These are phyloP conservation scores for Esox masquinongy DNA, from an alignment of 2,797 vertebrate genomes.

Conservation along the genomic window DNA sequence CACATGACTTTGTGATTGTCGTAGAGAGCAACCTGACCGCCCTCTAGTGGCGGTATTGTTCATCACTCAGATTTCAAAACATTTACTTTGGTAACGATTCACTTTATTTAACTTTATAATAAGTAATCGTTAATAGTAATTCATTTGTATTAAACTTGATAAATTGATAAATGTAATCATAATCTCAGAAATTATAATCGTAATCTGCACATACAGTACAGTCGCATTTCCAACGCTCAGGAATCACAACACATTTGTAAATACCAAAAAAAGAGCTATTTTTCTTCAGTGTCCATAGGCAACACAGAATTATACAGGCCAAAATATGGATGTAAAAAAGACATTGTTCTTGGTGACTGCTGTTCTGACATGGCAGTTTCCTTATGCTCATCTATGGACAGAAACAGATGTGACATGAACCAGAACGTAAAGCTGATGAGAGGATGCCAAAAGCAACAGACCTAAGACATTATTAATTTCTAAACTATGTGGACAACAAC, in stretches of 20 bases:
- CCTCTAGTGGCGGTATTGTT: slow-evolving; percentile 44
- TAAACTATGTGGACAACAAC: neutral
- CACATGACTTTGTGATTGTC: neutral
- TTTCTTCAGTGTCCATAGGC: neutral
- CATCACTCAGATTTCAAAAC: neutral
- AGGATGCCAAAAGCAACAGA: neutral
- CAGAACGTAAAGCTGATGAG: neutral
- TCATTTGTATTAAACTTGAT: neutral
- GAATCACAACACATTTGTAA: slow-evolving; percentile 28
- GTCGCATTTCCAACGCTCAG: slow-evolving; percentile 54
- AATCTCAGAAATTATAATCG: slow-evolving; percentile 59
- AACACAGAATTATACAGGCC: neutral
- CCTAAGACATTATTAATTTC: neutral
- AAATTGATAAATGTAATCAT: slow-evolving; percentile 53
- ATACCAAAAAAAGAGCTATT: slow-evolving; percentile 27
- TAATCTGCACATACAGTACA: slow-evolving; percentile 69
- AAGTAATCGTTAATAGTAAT: neutral
- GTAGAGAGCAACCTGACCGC: slow-evolving; percentile 13
- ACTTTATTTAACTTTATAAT: no score
- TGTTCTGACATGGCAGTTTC: neutral
- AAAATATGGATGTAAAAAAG: neutral
- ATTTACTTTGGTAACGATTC: neutral
- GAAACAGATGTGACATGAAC: neutral
- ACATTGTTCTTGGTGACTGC: neutral
- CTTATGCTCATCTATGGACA: neutral